Conservation (phyloP, 2,888 invertebrate species). For the Choreutis nemorana region DNA sequence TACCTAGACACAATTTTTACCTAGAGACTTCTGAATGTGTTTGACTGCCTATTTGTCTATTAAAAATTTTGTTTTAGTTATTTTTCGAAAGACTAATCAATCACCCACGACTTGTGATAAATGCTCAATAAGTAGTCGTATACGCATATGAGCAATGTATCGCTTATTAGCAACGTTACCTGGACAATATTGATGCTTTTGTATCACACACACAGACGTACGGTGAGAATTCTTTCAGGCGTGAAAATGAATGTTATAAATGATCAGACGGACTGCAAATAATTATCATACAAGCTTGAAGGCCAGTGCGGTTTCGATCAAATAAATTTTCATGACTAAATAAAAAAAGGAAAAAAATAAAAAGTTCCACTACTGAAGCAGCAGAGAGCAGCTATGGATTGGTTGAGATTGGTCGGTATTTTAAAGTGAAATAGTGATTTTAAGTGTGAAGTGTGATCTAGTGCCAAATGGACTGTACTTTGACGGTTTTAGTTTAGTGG, state of each 20-base stretch:
- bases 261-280: constrained; percentile 40
- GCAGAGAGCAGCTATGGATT: constrained; percentile 51
- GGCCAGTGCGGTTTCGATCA: constrained; percentile 40
- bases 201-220: constrained; percentile 18
- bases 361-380: constrained; percentile 19
- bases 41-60: too few relatives aligned
- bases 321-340: too few relatives aligned
- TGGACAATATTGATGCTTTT: constrained; percentile 16
- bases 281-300: constrained; percentile 58
- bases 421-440: constrained; percentile 21
- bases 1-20: too few relatives aligned
- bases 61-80: too few relatives aligned
- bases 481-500: too few relatives aligned
- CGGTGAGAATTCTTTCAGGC: constrained; percentile 42
- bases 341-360: constrained; percentile 15
- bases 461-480: too few relatives aligned
- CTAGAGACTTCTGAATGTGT: too few relatives aligned
- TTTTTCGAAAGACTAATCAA: too few relatives aligned
- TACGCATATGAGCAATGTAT: too few relatives aligned
- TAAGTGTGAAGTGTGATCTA: constrained; percentile 11
- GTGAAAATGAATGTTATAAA: constrained; percentile 68
- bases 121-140: too few relatives aligned
- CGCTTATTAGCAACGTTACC: background rate
- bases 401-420: constrained; percentile 64
- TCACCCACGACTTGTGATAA: too few relatives aligned